Percentiles rank a stretch among this genome's conserved stretches.
These are phyloP conservation scores for Eptatretus atami DNA, from an alignment of 2,797 vertebrate species.

Conservation along the genomic window DNA sequence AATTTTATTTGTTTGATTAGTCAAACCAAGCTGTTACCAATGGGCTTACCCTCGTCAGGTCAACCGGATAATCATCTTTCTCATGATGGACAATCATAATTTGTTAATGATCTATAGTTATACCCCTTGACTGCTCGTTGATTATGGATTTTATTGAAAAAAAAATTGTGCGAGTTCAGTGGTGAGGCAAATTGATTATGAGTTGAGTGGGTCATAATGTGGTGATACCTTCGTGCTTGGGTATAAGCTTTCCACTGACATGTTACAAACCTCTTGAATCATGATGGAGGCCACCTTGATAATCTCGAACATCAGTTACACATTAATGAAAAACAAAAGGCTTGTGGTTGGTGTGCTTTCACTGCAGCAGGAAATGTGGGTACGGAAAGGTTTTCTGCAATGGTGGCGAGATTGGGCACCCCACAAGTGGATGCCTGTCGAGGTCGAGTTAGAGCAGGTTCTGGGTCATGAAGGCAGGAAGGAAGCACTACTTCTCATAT, in stretches of 20 bases:
- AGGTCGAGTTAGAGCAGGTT: constrained; percentile 72
- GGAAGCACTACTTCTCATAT: constrained; percentile 81
- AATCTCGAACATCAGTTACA: not conserved
- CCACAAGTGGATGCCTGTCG: constrained; percentile 61
- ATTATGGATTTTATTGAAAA: too few relatives aligned
- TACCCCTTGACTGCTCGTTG: too few relatives aligned
- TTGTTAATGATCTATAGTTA: too few relatives aligned
- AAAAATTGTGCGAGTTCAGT: too few relatives aligned
- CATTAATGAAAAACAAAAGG: not conserved
- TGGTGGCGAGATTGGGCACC: constrained; percentile 96
- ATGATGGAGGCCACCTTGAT: not conserved
- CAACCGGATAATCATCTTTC: too few relatives aligned
- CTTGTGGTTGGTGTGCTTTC: constrained; percentile 4
- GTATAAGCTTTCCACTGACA: not conserved
- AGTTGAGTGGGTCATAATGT: too few relatives aligned
- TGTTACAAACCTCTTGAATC: not conserved
- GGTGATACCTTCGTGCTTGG: too few relatives aligned
- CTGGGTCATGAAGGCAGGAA: constrained; percentile 42
- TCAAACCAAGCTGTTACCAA: too few relatives aligned
- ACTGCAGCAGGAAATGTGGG: constrained; percentile 47
- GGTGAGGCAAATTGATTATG: too few relatives aligned
- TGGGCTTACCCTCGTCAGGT: too few relatives aligned
- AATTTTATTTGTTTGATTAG: too few relatives aligned
- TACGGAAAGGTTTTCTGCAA: constrained; percentile 65
- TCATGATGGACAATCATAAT: too few relatives aligned